These are phyloP conservation scores for Apodemia zela DNA, from an alignment of 2,888 invertebrate species.

Conservation along the genomic window DNA sequence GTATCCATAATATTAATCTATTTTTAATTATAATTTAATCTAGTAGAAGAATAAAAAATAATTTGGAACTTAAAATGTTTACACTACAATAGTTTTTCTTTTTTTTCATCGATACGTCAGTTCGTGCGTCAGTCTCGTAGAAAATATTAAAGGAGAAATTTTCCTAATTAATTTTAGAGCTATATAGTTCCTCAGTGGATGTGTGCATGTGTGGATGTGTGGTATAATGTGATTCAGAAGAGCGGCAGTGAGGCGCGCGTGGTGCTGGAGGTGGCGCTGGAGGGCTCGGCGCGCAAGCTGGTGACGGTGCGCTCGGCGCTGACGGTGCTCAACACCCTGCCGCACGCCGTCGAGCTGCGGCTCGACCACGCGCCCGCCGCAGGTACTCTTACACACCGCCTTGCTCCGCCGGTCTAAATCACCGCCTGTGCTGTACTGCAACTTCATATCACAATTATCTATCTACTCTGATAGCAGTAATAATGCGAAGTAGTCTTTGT, in stretches of 20 bases:
- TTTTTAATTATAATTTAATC: too few relatives aligned
- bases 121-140: constrained; percentile 44
- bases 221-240: constrained; percentile 41
- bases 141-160: background rate
- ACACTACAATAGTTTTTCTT: too few relatives aligned
- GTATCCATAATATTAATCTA: too few relatives aligned
- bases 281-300: constrained; percentile 96
- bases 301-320: constrained; percentile 95
- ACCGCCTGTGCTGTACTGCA: background rate
- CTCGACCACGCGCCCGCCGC: constrained; percentile 55
- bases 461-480: too few relatives aligned
- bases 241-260: constrained; percentile 84
- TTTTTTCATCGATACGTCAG: too few relatives aligned
- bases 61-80: too few relatives aligned
- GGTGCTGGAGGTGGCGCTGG: constrained; percentile 94
- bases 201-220: too few relatives aligned
- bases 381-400: constrained; percentile 34
- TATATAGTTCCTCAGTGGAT: too few relatives aligned
- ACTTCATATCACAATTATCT: too few relatives aligned
- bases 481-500: too few relatives aligned
- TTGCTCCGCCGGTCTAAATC: background rate
- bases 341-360: constrained; percentile 82
- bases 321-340: constrained; percentile 87
- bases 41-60: too few relatives aligned
- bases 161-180: background rate